phyloP scores from a whole-genome alignment of 2,113 vertebrate genomes.

The Lynx canadensis region DNA sequence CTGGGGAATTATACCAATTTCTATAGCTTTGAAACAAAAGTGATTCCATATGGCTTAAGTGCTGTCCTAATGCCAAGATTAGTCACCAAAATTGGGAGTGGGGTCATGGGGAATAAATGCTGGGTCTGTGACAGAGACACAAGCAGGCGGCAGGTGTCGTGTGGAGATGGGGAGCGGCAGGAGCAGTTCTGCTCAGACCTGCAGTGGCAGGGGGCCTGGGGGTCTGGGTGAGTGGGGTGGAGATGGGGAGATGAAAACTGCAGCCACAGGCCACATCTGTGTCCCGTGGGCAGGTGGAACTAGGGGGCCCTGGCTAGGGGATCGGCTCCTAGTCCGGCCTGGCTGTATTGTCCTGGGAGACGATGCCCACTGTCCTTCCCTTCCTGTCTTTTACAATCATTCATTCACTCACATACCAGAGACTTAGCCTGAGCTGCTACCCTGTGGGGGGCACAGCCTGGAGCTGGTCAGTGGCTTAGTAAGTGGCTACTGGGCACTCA shows the following conservation, averaged over 20 bases:
- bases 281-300: neutral
- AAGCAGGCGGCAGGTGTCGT: fast-evolving
- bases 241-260: neutral
- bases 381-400: neutral
- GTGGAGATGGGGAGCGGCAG: too few species aligned
- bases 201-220: neutral
- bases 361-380: too few species aligned
- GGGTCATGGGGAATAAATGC: neutral
- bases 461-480: neutral
- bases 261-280: neutral
- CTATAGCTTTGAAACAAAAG: neutral
- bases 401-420: fast-evolving
- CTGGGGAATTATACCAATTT: neutral
- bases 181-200: neutral
- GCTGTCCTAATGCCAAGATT: neutral
- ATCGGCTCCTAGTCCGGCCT: neutral
- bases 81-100: neutral
- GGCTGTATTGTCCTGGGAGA: neutral
- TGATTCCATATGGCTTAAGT: neutral
- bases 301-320: neutral
- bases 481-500: too few species aligned
- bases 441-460: too few species aligned
- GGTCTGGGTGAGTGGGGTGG: neutral
- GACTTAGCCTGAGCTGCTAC: neutral
- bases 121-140: neutral